phyloP scores from a whole-genome alignment of 2,888 invertebrate genomes.

The Matsumyia berberina region DNA sequence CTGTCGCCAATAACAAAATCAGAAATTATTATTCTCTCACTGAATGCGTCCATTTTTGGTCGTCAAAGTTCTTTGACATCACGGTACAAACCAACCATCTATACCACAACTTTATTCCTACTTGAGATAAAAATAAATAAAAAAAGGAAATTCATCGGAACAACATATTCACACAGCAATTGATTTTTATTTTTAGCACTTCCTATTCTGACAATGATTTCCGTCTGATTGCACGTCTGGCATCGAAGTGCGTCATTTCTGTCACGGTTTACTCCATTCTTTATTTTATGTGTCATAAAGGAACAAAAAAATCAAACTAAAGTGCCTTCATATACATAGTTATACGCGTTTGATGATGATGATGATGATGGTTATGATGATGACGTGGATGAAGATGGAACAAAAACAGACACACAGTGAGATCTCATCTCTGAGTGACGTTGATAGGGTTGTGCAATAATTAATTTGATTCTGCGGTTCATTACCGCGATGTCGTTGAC shows the following conservation, averaged over 20 bases:
- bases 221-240: conserved; percentile 58
- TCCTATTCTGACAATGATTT: conserved; percentile 44
- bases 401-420: conserved; percentile 5
- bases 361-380: conserved; percentile 23
- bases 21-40: background rate
- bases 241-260: conserved; percentile 41
- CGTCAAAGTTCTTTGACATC: conserved; percentile 14
- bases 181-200: conserved; percentile 54
- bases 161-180: conserved; percentile 31
- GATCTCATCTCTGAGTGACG: conserved; percentile 53
- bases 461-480: conserved; percentile 67
- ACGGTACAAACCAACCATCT: conserved; percentile 3
- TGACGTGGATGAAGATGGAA: conserved; percentile 17
- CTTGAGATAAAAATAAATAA: background rate
- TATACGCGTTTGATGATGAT: conserved; percentile 26
- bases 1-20: conserved; percentile 3
- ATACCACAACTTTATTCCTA: background rate
- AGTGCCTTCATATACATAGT: conserved; percentile 8
- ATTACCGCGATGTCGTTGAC: conserved; percentile 48
- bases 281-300: conserved; percentile 39
- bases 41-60: background rate
- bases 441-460: conserved; percentile 60
- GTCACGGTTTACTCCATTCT: conserved; percentile 39
- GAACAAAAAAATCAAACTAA: conserved; percentile 27
- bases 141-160: conserved; percentile 18